Evolutionary conservation across 2,113 vertebrate genomes (phyloP).

Genomic region (Cepphus grylle): DNA sequence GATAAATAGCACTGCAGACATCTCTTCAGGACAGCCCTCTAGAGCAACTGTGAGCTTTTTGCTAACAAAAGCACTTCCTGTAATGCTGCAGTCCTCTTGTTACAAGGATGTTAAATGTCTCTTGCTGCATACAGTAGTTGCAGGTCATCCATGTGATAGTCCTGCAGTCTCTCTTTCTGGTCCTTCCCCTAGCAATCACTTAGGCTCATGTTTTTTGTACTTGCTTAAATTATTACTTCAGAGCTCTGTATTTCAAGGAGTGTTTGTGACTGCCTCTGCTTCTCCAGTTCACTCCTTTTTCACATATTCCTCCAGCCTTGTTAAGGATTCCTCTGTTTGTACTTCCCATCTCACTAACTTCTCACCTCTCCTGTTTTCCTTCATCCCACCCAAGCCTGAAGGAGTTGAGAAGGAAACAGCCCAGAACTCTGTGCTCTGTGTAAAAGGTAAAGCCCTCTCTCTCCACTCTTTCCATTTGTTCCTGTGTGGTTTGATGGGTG

Average conservation of each 20-base stretch:
- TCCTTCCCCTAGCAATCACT: not conserved
- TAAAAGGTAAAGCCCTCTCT: constrained; percentile 61
- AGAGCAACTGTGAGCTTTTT: not conserved
- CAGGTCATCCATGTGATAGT: not conserved
- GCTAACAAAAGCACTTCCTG: not conserved
- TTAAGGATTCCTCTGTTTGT: not conserved
- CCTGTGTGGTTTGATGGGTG: not conserved
- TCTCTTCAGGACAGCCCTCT: not conserved
- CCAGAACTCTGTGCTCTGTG: constrained; percentile 67
- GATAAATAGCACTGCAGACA: not conserved
- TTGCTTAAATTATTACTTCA: not conserved
- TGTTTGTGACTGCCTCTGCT: not conserved
- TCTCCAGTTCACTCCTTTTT: not conserved
- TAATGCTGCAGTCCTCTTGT: not conserved
- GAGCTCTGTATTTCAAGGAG: not conserved
- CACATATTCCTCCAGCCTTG: not conserved
- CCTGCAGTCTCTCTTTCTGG: not conserved
- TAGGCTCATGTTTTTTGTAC: not conserved
- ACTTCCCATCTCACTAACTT: not conserved
- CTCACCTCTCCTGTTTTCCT: not conserved
- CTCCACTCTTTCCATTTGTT: not conserved
- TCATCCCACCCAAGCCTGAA: constrained; percentile 64
- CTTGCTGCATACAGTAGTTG: rapidly evolving
- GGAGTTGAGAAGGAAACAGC: constrained; percentile 68
- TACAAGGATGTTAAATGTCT: not conserved